Evolutionary conservation across 1,140 invertebrate genomes (phyloP).

Genomic region (Dendroctonus valens): DNA sequence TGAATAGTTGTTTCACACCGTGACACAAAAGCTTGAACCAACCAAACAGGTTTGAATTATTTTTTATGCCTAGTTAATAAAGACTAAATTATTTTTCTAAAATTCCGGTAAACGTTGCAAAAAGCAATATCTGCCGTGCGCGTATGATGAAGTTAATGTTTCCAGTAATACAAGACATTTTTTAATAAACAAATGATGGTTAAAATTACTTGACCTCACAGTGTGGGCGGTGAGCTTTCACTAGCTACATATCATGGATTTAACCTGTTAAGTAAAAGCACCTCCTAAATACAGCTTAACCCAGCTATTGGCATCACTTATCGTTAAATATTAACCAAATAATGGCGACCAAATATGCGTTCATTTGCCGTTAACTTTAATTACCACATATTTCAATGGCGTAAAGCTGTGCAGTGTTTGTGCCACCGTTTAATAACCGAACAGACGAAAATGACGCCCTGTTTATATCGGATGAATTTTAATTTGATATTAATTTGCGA

Average conservation of each 20-base stretch:
- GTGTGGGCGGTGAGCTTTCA: too few relatives aligned
- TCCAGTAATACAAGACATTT: too few relatives aligned
- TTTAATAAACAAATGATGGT: too few relatives aligned
- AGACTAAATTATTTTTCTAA: too few relatives aligned
- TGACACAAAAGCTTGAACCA: too few relatives aligned
- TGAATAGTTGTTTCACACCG: too few relatives aligned
- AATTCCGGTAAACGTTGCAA: too few relatives aligned
- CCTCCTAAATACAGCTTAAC: conserved; percentile 45
- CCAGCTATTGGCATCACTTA: conserved; percentile 43
- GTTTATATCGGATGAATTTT: conserved; percentile 17
- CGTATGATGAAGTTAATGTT: too few relatives aligned
- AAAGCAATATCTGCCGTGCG: too few relatives aligned
- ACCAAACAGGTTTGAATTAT: too few relatives aligned
- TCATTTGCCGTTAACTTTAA: conserved; percentile 41
- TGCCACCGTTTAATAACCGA: conserved; percentile 24
- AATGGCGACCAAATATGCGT: conserved; percentile 31
- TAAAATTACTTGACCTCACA: too few relatives aligned
- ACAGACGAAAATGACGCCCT: conserved; percentile 10
- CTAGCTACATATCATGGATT: conserved; percentile 11
- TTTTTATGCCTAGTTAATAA: too few relatives aligned
- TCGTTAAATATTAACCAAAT: conserved; percentile 45
- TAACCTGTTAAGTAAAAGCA: conserved; percentile 36
- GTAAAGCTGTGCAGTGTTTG: conserved; percentile 25
- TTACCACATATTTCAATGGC: conserved; percentile 40
- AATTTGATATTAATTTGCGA: conserved; percentile 21